Base-by-base conservation (phyloP, 2,888 invertebrate genomes). In the Drosophila nr. medialis region DNA sequence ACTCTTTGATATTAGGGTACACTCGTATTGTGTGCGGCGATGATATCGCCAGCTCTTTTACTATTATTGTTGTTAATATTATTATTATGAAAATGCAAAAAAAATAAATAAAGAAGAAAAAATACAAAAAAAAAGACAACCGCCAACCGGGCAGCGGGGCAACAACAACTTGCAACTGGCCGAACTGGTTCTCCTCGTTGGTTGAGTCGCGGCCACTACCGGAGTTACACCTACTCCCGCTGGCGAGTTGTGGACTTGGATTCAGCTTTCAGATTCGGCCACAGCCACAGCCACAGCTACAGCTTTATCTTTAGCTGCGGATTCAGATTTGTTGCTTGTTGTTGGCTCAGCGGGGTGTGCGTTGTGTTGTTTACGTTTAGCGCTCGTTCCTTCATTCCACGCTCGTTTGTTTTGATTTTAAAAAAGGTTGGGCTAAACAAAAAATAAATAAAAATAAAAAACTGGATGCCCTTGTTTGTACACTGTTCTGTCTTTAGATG, bases 361-460 rank as follows among this genome's bases (percentile, higher is more conserved):
- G 50, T 69, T 83, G 68, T 60, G 89, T 87, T 86, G 85, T 86
- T 86, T 86, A 86, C 85, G 87, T 87, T 86, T 87, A 86, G 83
- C 85, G 66, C 30, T 42, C 73, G 55, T 86, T 86, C 71, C 85
- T 80, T 58, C 89, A 87, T 86, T 89, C 88, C 83, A 89, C 75
- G 74, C 87, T 87, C 67, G 87, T 86, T 86, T 86, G 85, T 86
- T 86, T 86, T 86, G 85, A 87, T 86, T 89, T 85, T 76, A 74
- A 72, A 83, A 89, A 77, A 78, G 80, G 80, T 71, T 77, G 72
- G 65, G 72, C 80, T 67, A 80, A 68, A 83, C 80, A 75, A 81
- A 58, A 72, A 29, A 48, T 18, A 29, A 64, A 45, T 21, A 53
- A 45, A 64, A 32, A 49, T 18, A 65, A 69, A 80, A 86, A 85